Evolutionary conservation across 1,140 invertebrate genomes (phyloP).

Genomic region (Gonatopus flavifemur): DNA sequence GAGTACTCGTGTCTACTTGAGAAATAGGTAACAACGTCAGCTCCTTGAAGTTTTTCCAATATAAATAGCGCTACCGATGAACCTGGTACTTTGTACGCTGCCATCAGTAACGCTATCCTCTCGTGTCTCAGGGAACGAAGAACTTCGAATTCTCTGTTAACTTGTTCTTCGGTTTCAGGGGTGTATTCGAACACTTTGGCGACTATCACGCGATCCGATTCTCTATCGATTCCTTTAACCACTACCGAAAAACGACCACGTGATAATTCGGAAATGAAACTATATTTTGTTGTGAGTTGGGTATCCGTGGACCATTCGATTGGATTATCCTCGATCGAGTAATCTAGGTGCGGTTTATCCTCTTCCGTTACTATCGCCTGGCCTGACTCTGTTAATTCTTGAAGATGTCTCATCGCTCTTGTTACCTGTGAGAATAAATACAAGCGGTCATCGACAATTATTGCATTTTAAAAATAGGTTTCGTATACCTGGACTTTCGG

Average conservation of each 20-base stretch:
- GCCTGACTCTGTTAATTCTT: constrained; percentile 79
- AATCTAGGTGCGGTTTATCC: constrained; percentile 67
- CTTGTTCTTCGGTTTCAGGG: constrained; percentile 65
- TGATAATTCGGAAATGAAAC: constrained; percentile 79
- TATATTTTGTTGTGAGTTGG: constrained; percentile 72
- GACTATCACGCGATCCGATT: constrained; percentile 70
- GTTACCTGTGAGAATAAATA: too few species aligned
- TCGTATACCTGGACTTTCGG: constrained; percentile 72
- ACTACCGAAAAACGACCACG: constrained; percentile 84
- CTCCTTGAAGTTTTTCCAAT: constrained; percentile 86
- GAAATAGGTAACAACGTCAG: constrained; percentile 88
- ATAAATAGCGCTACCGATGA: constrained; percentile 72
- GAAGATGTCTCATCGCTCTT: constrained; percentile 79
- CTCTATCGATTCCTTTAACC: constrained; percentile 78
- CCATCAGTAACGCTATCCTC: constrained; percentile 74
- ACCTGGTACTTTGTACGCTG: constrained; percentile 69
- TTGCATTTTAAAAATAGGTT: too few species aligned
- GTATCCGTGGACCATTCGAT: constrained; percentile 70
- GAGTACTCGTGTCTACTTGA: constrained; percentile 84
- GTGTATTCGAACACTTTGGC: constrained; percentile 78
- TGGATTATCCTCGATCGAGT: constrained; percentile 72
- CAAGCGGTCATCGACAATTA: too few species aligned
- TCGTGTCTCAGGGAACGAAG: constrained; percentile 81
- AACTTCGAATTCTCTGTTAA: constrained; percentile 80
- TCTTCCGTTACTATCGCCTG: constrained; percentile 69